Conservation (phyloP, 1,140 invertebrate genomes). For the Gonioctena quinquepunctata region DNA sequence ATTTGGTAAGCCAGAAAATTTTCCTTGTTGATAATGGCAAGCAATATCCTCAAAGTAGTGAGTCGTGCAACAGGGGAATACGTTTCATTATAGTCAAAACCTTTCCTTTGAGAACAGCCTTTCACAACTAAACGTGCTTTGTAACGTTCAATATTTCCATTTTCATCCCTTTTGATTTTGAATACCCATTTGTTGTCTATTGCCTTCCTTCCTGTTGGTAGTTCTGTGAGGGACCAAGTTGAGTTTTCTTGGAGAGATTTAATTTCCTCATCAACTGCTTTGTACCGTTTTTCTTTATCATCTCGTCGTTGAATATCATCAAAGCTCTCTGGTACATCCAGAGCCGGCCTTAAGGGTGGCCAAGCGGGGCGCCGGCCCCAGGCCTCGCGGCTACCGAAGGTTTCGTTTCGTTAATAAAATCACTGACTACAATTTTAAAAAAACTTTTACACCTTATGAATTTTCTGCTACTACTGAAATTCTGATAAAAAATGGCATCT, state of each 20-base stretch:
- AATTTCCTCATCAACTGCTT: conserved; percentile 51
- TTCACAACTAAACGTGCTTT: conserved; percentile 55
- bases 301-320: not conserved
- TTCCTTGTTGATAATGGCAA: conserved; percentile 20
- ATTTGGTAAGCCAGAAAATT: conserved; percentile 22
- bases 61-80: conserved; percentile 41
- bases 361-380: too few relatives aligned
- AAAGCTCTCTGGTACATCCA: not conserved
- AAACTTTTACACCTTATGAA: too few relatives aligned
- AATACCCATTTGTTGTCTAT: conserved; percentile 52
- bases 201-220: conserved; percentile 52
- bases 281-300: conserved; percentile 39
- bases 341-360: too few relatives aligned
- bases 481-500: too few relatives aligned
- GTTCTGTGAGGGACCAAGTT: conserved; percentile 52
- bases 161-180: conserved; percentile 39
- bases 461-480: too few relatives aligned
- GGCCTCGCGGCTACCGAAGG: too few relatives aligned
- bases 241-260: conserved; percentile 50
- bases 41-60: conserved; percentile 42
- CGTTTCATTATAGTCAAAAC: conserved; percentile 48
- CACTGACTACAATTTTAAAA: too few relatives aligned
- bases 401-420: too few relatives aligned
- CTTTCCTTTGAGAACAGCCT: conserved; percentile 51
- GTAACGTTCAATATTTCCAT: conserved; percentile 8